Conservation (phyloP, 2,113 vertebrate species). For the Coptodon bakossiorum region DNA sequence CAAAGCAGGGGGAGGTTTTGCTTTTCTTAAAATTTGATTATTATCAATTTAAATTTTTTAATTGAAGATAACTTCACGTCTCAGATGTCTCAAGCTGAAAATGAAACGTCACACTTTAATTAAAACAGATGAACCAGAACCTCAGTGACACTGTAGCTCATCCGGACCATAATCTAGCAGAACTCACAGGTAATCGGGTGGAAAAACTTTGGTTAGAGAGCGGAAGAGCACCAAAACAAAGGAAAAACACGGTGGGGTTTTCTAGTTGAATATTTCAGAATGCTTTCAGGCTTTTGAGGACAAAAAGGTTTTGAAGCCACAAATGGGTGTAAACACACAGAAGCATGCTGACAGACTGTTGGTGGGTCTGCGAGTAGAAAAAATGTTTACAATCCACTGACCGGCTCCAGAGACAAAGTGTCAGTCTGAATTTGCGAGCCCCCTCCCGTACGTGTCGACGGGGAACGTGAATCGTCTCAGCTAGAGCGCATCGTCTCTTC, state of each 20-base stretch:
- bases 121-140: neutral
- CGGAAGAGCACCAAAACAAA: neutral
- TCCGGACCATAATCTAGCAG: neutral
- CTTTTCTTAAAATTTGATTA: neutral
- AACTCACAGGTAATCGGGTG: neutral
- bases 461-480: neutral
- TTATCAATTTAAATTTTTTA: neutral
- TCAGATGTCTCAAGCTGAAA: neutral
- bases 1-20: neutral
- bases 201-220: neutral
- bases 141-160: neutral
- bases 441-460: neutral
- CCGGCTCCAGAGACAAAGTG: conserved; percentile 17
- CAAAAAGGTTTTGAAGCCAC: neutral
- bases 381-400: conserved; percentile 19
- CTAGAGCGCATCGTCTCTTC: neutral
- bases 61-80: neutral
- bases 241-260: neutral
- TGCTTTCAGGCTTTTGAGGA: neutral
- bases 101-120: neutral
- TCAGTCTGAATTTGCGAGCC: conserved; percentile 17
- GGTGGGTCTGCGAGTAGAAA: neutral
- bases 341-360: neutral
- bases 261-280: conserved; percentile 8
- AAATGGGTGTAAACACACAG: neutral